Conservation (phyloP, 2,113 vertebrate species). For the Uropsilus gracilis region DNA sequence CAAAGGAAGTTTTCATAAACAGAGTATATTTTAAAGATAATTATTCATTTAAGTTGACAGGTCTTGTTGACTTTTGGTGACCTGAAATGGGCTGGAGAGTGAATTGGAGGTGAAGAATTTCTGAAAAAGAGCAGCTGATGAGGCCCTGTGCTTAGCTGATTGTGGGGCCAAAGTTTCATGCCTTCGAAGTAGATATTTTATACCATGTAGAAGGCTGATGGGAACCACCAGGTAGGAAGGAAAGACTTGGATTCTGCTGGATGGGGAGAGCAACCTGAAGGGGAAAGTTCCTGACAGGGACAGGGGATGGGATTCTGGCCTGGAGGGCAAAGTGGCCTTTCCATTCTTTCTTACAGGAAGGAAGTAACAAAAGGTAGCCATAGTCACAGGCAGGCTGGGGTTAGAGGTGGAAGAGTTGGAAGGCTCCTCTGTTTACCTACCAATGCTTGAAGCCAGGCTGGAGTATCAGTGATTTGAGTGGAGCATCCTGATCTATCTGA, state of each 20-base stretch:
- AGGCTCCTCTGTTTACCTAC: not conserved
- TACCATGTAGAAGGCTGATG: not conserved
- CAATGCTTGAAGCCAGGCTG: not conserved
- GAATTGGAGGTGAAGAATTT: not conserved
- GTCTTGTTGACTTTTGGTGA: not conserved
- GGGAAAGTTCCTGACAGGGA: not conserved
- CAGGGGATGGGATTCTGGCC: not conserved
- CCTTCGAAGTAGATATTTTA: not conserved
- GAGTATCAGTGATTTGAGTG: not conserved
- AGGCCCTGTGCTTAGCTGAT: too few species aligned
- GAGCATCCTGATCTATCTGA: not conserved
- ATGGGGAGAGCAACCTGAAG: not conserved
- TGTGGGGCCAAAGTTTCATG: not conserved
- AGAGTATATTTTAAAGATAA: not conserved
- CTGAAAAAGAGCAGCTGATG: not conserved
- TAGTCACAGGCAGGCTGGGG: not conserved
- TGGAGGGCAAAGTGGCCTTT: rapidly evolving
- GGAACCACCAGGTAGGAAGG: not conserved
- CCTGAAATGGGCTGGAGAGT: not conserved
- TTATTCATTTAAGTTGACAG: not conserved
- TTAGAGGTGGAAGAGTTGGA: not conserved
- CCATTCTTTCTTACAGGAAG: not conserved
- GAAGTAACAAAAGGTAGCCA: not conserved
- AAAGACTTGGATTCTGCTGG: not conserved
- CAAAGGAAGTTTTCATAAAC: not conserved